Conservation (phyloP, 1,140 invertebrate species). For the Calosoma granatense region DNA sequence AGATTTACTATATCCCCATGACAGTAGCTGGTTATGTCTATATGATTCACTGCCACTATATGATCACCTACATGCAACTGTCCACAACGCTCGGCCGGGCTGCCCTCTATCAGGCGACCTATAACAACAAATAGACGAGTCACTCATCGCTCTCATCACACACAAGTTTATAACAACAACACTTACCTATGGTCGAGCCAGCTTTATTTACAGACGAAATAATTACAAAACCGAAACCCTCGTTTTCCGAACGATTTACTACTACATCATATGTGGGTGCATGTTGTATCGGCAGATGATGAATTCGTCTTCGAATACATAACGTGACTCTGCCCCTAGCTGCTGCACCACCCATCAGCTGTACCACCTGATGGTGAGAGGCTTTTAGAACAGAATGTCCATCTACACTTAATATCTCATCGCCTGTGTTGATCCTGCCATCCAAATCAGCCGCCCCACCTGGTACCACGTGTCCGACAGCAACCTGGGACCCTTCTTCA, state of each 20-base stretch:
- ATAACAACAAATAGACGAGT: constrained; percentile 17
- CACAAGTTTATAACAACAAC: constrained; percentile 5
- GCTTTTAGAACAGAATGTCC: constrained; percentile 71
- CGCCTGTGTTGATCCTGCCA: constrained; percentile 73
- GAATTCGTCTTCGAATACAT: constrained; percentile 51
- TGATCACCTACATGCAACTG: constrained; percentile 87
- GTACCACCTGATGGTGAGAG: constrained; percentile 82
- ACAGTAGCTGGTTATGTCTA: constrained; percentile 81
- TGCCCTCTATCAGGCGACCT: constrained; percentile 89
- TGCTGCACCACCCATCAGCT: constrained; percentile 76
- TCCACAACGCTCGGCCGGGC: constrained; percentile 87
- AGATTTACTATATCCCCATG: constrained; percentile 95
- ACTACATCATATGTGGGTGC: constrained; percentile 68
- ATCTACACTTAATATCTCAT: constrained; percentile 85
- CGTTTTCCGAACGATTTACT: constrained; percentile 80
- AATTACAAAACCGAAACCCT: constrained; percentile 98
- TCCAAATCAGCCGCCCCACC: constrained; percentile 85
- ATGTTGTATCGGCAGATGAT: constrained; percentile 36
- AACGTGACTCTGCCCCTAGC: constrained; percentile 66
- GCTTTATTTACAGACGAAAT: constrained; percentile 92
- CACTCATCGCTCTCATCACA: neutral
- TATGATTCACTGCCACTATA: constrained; percentile 91
- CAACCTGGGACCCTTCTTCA: constrained; percentile 92
- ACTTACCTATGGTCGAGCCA: constrained; percentile 85
- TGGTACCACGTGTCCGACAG: constrained; percentile 90